Base-by-base conservation (phyloP, 2,888 invertebrate genomes). In the Hirtodrosophila trivittata region DNA sequence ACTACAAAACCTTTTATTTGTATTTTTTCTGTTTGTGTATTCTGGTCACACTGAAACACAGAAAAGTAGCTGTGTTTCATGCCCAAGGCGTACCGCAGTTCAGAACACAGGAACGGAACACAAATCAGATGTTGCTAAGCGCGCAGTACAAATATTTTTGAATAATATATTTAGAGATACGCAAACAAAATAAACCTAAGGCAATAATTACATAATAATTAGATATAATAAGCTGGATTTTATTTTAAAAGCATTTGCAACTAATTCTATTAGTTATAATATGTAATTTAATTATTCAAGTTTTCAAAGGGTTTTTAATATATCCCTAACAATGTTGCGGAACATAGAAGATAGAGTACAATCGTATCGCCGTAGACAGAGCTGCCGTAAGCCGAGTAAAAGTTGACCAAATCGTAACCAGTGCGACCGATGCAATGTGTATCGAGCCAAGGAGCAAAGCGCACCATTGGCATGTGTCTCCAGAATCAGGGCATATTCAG, bases 331-430 rank as follows among this genome's bases (percentile, higher is more conserved):
- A 12, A 89, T 81, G 3, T 76, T 77, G 26, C 87, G 87, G 72
- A 90, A 90, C 75, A 91, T 76, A 3, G 71, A 76, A 9, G 89
- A 87, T 1, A 91, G 55, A 0, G 85, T 70, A 35, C 87, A 87
- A 30, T 90, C 90, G 51, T 86, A 88, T 1, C 87, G 88, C 26
- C 87, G 78, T 32, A 91, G 62, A n/a, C 89, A 86, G 3, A 91
- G 76, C 28, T 88, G 88, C 3, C 91, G 75, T 37, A 91, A 67
- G 0, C 89, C 90, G 1, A 91, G 67, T 8, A 91, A 69, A 5
- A 91, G 62, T 21, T 88, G 86, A 1, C 91, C 91, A 64, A 89
- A 91, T 13, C 91, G 86, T 50, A 88, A 54, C 88, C 89, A 91
- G 63, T 89, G 87, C 1, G 90, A 87, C 26, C 89, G 86, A 43